Percentiles rank a stretch among this genome's conserved stretches.
phyloP scores from a whole-genome alignment of 2,888 invertebrate genomes.

The Punctoribates punctum region DNA sequence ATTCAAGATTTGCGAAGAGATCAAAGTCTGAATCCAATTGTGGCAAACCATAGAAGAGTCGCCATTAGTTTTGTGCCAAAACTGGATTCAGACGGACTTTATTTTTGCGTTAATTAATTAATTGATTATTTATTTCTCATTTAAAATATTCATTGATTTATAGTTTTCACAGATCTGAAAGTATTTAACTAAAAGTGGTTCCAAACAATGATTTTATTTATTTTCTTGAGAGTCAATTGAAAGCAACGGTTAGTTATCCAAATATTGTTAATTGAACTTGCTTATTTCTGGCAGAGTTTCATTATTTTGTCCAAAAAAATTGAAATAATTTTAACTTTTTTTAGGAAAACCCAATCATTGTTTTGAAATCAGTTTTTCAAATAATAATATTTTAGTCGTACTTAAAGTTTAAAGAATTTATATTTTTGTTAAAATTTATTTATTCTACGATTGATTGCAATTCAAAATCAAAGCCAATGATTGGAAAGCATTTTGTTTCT shows the following conservation, averaged over 20 bases:
- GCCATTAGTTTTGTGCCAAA: slow-evolving; percentile 1
- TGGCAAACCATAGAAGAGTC: not conserved
- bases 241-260: too few species aligned
- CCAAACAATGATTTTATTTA: too few species aligned
- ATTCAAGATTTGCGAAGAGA: not conserved
- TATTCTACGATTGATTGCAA: not conserved
- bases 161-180: not conserved
- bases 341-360: too few species aligned
- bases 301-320: too few species aligned
- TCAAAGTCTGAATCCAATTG: not conserved
- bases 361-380: too few species aligned
- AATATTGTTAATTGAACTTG: too few species aligned
- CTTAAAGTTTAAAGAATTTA: not conserved
- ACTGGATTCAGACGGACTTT: not conserved
- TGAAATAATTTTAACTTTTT: too few species aligned
- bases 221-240: too few species aligned
- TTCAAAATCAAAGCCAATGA: not conserved
- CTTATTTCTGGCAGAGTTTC: too few species aligned
- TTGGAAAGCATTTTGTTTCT: not conserved
- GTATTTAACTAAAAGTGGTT: too few species aligned
- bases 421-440: slow-evolving; percentile 3
- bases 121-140: not conserved
- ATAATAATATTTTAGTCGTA: not conserved
- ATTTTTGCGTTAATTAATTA: not conserved
- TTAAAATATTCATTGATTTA: not conserved